Evolutionary conservation across 1,140 invertebrate species (phyloP).

Genomic region (Lordiphosa clarofinis): DNA sequence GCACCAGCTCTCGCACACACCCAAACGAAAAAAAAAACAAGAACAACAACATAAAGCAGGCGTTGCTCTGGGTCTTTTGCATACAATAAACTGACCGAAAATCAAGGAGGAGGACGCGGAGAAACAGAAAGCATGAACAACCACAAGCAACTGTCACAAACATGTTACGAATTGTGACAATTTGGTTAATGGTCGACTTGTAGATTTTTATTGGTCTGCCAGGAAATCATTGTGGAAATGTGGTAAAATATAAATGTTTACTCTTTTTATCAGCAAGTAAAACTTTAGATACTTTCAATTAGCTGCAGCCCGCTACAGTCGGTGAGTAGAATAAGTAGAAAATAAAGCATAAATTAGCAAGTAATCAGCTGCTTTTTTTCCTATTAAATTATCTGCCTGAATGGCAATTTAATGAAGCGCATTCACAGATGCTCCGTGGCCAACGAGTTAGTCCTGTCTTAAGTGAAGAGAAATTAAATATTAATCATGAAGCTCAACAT

Average conservation of each 20-base stretch:
- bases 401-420: slow-evolving; percentile 71
- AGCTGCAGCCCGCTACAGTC: slow-evolving; percentile 9
- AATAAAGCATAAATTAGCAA: slow-evolving; percentile 13
- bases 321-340: too few relatives aligned
- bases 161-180: slow-evolving; percentile 65
- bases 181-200: slow-evolving; percentile 45
- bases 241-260: not conserved
- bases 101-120: slow-evolving; percentile 23
- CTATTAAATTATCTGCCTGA: slow-evolving; percentile 37
- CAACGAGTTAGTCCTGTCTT: slow-evolving; percentile 22
- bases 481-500: slow-evolving; percentile 32
- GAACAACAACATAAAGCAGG: slow-evolving; percentile 39
- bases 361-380: slow-evolving; percentile 37
- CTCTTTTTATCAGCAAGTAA: slow-evolving; percentile 16
- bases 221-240: slow-evolving; percentile 19
- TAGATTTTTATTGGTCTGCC: slow-evolving; percentile 60
- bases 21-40: slow-evolving; percentile 34
- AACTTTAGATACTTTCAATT: slow-evolving; percentile 59
- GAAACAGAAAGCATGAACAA: slow-evolving; percentile 5
- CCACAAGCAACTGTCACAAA: slow-evolving; percentile 53
- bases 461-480: slow-evolving; percentile 56
- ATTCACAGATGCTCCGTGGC: slow-evolving; percentile 47
- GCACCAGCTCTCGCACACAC: slow-evolving; percentile 3
- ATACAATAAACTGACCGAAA: slow-evolving; percentile 50
- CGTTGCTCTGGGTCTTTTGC: slow-evolving; percentile 13